Evolutionary conservation across 2,797 vertebrate genomes (phyloP).

Genomic region (Cygnus olor): DNA sequence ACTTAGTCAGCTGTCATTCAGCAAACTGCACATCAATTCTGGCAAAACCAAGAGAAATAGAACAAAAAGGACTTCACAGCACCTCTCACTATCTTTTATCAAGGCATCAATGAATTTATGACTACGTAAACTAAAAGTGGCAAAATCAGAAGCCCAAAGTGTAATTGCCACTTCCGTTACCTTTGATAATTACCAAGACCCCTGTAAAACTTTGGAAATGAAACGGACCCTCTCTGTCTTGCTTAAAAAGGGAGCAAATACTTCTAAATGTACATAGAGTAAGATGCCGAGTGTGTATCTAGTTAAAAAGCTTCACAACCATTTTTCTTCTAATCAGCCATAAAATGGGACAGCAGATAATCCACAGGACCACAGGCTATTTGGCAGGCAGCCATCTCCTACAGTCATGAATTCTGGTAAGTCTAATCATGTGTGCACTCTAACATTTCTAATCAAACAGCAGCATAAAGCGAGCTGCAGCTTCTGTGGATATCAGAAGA

Average conservation of each 20-base stretch:
- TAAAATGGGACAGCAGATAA: conserved; percentile 34
- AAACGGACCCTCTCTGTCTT: neutral
- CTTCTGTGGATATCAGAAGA: neutral
- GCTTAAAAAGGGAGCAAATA: neutral
- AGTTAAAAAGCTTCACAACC: neutral
- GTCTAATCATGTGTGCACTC: neutral
- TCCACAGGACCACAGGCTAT: conserved; percentile 25
- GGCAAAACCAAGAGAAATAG: neutral
- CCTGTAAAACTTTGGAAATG: neutral
- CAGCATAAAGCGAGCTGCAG: neutral
- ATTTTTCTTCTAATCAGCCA: conserved; percentile 28
- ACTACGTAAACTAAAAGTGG: neutral
- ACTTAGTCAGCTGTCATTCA: neutral
- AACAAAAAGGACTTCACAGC: neutral
- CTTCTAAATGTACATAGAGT: neutral
- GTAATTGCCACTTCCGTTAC: neutral
- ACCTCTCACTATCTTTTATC: neutral
- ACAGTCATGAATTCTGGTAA: neutral
- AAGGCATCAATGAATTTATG: neutral
- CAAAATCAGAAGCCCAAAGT: neutral
- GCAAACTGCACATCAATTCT: neutral
- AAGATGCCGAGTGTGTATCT: neutral
- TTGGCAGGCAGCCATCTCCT: conserved; percentile 43
- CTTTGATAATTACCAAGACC: neutral
- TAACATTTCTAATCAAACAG: conserved; percentile 3